These are phyloP conservation scores for Canis aureus DNA, from an alignment of 2,113 vertebrate species.

Conservation along the genomic window DNA sequence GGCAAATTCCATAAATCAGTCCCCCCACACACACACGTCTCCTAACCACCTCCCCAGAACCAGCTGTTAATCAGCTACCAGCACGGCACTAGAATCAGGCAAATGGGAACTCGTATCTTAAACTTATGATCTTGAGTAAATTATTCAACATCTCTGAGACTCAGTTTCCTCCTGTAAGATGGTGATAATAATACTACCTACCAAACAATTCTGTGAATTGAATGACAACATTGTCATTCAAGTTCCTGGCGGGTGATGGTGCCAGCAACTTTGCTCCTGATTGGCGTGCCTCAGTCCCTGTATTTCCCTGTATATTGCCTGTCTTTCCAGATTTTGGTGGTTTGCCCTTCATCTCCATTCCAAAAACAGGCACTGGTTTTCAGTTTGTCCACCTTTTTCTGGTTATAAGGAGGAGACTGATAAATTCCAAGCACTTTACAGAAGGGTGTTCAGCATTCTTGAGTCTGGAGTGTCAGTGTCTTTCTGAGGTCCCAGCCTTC, in stretches of 20 bases:
- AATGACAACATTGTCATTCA: background rate
- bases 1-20: background rate
- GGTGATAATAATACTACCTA: background rate
- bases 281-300: background rate
- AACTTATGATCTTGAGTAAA: background rate
- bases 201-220: background rate
- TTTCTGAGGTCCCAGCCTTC: background rate
- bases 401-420: background rate
- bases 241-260: background rate
- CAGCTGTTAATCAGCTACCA: background rate
- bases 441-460: background rate
- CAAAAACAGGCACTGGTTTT: background rate
- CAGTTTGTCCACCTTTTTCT: background rate
- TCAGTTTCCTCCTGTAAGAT: background rate
- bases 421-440: background rate
- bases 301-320: background rate
- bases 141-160: background rate
- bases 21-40: too few relatives aligned
- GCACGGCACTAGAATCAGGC: background rate
- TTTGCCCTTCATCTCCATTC: background rate
- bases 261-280: background rate
- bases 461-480: background rate
- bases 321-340: background rate
- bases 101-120: background rate
- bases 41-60: background rate